Conservation (phyloP, 2,113 vertebrate genomes). For the Cephalophus harveyi region DNA sequence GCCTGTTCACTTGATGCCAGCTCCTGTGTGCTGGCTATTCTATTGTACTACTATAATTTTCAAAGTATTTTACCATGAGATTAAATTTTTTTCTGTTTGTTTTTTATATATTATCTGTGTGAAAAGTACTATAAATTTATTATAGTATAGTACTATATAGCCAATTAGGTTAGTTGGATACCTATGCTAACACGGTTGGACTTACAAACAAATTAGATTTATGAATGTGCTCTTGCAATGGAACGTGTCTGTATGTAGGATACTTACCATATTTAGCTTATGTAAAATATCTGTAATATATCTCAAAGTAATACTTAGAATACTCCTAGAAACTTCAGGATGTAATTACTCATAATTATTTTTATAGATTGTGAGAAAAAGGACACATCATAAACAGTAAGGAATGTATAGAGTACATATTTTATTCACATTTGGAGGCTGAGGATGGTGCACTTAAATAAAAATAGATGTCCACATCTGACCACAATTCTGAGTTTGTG, state of each 20-base stretch:
- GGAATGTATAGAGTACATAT: background rate
- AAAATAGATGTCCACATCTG: background rate
- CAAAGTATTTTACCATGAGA: background rate
- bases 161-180: background rate
- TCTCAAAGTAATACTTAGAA: background rate
- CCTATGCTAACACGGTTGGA: background rate
- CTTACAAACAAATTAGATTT: background rate
- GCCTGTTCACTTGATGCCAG: background rate
- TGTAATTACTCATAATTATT: background rate
- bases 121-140: background rate
- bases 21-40: background rate
- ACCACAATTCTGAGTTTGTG: background rate
- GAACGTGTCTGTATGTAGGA: background rate
- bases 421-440: background rate
- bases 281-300: background rate
- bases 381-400: background rate
- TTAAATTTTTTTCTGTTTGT: background rate
- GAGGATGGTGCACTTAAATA: background rate
- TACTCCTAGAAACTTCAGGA: background rate
- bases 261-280: background rate
- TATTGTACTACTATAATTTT: background rate
- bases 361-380: background rate
- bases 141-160: background rate
- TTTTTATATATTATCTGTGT: background rate
- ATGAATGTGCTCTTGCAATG: background rate